Evolutionary conservation across 2,113 vertebrate species (phyloP), one percentile per base, ranked within the genome.

Genomic region (Holacanthus passer): DNA sequence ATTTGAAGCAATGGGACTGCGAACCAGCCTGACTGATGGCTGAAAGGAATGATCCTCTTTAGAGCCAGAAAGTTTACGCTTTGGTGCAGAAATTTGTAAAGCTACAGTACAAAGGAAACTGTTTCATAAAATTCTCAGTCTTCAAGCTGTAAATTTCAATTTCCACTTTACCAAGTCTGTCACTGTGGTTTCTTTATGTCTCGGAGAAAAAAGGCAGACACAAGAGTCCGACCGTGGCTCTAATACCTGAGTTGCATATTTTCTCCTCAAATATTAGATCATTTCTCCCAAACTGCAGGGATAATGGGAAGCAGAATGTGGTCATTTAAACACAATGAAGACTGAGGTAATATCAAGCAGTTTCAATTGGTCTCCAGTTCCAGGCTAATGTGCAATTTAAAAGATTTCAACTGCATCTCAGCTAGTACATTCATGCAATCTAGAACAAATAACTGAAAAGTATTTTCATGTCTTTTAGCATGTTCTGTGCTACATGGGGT

Each of bases 11-110:
- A 59, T 83, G 48, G 77, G 32, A 81, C 66, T 72, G 71, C 58
- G 66, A 83, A 84, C 52, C 59, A 84, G 77, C 27, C 74, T 87
- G 83, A 88, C 79, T 74, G 82, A 92, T 70, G 81, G 77, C 84
- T 81, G 81, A 63, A 82, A 90, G 85, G 66, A 88, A 81, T 80
- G 75, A 91, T 91, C 86, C 83, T 92, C 86, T 93, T 88, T 82
- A 77, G 58, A 82, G 86, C 53, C 80, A 37, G 31, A 79, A 88
- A 81, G 77, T 87, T 87, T 83, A 79, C 39, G 81, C 88, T 87
- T 81, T 65, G 45, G 68, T 74, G 86, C 86, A 86, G 75, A 89
- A 78, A 90, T 83, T 73, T 78, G 72, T 73, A 85, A 88, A 89
- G 84, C 90, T 70, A 67, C 58, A 83, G 50, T 48, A 81, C 76